Conservation (phyloP, 2,797 vertebrate genomes). For the Sebastes vulpes region DNA sequence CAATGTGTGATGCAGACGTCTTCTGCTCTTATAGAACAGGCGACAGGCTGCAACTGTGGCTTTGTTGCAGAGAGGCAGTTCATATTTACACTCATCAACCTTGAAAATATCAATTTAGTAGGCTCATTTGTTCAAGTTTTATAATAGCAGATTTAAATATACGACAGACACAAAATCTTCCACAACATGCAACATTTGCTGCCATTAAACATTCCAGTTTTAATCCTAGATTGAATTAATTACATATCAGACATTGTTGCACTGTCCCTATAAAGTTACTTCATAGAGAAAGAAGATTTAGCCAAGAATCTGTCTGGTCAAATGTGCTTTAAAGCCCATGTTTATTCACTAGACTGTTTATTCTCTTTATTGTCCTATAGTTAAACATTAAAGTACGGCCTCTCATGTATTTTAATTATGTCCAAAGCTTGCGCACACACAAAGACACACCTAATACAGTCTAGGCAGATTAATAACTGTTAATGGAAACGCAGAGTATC, state of each 20-base stretch:
- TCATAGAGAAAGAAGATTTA: background rate
- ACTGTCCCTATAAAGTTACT: background rate
- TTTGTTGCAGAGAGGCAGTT: background rate
- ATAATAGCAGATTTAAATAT: background rate
- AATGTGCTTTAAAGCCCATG: background rate
- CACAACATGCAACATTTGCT: background rate
- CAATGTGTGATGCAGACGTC: background rate
- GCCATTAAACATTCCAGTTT: background rate
- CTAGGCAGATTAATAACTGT: background rate
- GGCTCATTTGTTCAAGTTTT: background rate
- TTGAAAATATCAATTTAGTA: background rate
- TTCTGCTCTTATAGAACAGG: background rate
- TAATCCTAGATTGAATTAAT: background rate
- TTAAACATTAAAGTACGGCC: background rate
- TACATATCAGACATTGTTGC: background rate
- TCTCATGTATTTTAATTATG: background rate
- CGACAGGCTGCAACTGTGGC: background rate
- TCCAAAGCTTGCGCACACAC: background rate
- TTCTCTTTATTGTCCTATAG: background rate
- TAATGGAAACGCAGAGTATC: background rate
- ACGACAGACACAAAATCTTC: background rate
- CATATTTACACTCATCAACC: background rate
- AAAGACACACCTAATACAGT: background rate
- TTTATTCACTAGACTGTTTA: background rate
- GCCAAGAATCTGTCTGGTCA: background rate